Base-by-base conservation (phyloP, 2,113 vertebrate genomes). In the Alligator sinensis region DNA sequence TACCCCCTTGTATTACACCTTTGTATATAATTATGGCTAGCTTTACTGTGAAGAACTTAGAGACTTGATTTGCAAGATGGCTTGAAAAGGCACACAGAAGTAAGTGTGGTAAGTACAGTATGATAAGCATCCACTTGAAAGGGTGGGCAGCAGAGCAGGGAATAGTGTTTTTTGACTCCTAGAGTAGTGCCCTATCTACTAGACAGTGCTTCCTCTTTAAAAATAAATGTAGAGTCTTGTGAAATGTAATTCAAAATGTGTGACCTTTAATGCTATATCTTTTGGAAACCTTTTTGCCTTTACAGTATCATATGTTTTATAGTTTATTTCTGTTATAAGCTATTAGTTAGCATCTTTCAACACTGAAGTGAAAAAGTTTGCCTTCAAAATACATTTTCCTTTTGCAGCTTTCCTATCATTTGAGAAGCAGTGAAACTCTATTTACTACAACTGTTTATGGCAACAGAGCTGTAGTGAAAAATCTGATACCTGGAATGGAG, bases 401-500 rank as follows among this genome's bases (percentile, higher is more conserved):
- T 93, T 72, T 80, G 30, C 96, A 99, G 99, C 74, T 99, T 96
- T 95, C 86, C 2, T 98, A 97, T 85, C 88, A 28, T 89, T 90
- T 94, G 34, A 80, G 92, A 28, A 96, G 95, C 88, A 97, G 88
- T 55, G 91, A 92, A 90, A 98, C 93, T 2, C 90, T 96, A 87
- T 82, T 85, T 81, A 93, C 96, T 80, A 87, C 94, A 89, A 95
- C 89, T 62, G 59, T 97, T 84, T 77, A 79, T 86, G 91, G 85
- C 19, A 97, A 86, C 90, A 98, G 96, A 95, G 89, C 96, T 94
- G 97, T 97, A 92, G 97, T 99, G 86, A 98, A 96, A 96, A 97
- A 98, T 90, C 92, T 99, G 95, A 95, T 81, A 14, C 97, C 98
- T 6, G 99, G 98, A 47, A 97, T 96, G 90, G 98, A 99, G 84